Evolutionary conservation across 2,797 vertebrate genomes (phyloP), one percentile per base, ranked within the genome.

Genomic region (Mionectes olivaceus): DNA sequence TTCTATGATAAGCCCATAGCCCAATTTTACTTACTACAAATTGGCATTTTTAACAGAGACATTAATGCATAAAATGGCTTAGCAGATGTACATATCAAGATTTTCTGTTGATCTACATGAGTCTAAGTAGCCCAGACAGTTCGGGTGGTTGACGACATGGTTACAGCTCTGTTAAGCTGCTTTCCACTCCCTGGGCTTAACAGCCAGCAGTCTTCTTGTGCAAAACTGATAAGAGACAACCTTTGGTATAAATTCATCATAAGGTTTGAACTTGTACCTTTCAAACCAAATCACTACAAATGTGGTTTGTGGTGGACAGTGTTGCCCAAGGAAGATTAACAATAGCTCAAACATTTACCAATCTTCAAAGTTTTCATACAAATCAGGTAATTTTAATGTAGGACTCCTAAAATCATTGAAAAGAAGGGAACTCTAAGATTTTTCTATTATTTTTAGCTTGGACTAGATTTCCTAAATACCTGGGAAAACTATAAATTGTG

Each of bases 121-220:
- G 18, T 15, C 15, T 47, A 80, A 85, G 43, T 5, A 11, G 2
- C 22, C 33, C 53, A 80, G 30, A 1, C 43, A 65, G 14, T 55
- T 11, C 6, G 0, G 10, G 39, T 39, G 14, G n/a, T 60, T 52
- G 59, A 71, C 9, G 0, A 30, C 10, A 71, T 8, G 5, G 6
- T 46, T 73, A 14, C 32, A 18, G 43, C 10, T 55, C 2, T 3
- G 3, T 88, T 52, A 23, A 32, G 9, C 30, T 85, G 19, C 9
- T 73, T 86, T 69, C 32, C 9, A 22, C 15, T 43, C 27, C 15
- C n/a, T 32, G n/a, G 17, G 11, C 5, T 43, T 73, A 49, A 46
- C 22, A 89, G 13, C 4, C 43, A 55, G 13, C 11, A 39, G 11
- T 32, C 27, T 27, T n/a, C 24, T 39, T 24, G 35, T 10, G 10